A percentile compares a stretch with the other conserved stretches of the same genome.
Conservation (phyloP, 2,113 vertebrate genomes). For the Perca flavescens region DNA sequence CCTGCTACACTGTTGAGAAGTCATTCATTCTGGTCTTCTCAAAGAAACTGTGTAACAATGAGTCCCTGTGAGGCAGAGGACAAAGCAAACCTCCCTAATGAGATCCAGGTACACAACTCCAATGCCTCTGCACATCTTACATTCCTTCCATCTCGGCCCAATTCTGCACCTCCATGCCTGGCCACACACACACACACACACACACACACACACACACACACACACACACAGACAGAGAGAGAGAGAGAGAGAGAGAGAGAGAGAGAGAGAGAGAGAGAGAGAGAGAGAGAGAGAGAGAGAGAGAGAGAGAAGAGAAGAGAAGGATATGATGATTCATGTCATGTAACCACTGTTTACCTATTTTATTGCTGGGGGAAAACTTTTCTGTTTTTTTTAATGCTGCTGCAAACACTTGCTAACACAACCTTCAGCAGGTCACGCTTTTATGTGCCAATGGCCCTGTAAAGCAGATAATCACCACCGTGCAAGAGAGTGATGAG, state of each 20-base stretch:
- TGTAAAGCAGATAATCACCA: conserved; percentile 76
- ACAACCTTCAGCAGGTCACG: conserved; percentile 54
- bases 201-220: too few species aligned
- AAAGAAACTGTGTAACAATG: conserved; percentile 50
- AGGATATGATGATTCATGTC: conserved; percentile 39
- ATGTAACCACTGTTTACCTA: conserved; percentile 59
- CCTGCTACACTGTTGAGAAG: conserved; percentile 58
- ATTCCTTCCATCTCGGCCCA: conserved; percentile 54
- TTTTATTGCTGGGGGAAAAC: conserved; percentile 66
- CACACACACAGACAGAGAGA: too few species aligned
- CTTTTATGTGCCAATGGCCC: conserved; percentile 68
- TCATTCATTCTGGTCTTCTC: conserved; percentile 58
- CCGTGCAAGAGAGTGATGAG: conserved; percentile 63
- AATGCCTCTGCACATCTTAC: conserved; percentile 49
- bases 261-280: not conserved
- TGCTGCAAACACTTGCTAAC: conserved; percentile 52
- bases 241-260: not conserved
- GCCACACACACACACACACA: conserved; percentile 9
- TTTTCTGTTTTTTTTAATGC: conserved; percentile 61
- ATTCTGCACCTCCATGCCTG: conserved; percentile 20
- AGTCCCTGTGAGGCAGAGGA: conserved; percentile 61
- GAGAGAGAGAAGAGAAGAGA: not conserved
- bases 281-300: not conserved
- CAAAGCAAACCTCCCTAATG: conserved; percentile 69
- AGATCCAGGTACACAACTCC: conserved; percentile 69